These are phyloP conservation scores for Tenodera sinensis DNA, from an alignment of 2,888 invertebrate species.

Conservation along the genomic window DNA sequence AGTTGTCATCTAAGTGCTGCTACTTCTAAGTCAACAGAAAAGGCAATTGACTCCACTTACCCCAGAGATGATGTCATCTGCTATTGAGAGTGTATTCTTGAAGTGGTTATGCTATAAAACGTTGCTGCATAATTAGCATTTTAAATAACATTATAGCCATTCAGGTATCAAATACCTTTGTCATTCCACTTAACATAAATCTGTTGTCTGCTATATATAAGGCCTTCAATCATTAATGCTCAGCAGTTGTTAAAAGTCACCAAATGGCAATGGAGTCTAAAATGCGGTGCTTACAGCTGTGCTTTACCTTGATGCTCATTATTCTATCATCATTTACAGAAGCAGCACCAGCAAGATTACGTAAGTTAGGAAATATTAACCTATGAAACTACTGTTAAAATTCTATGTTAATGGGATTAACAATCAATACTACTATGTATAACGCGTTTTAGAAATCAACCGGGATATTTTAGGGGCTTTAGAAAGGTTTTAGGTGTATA, in stretches of 20 bases:
- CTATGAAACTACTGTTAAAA: background rate
- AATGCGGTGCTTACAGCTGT: background rate
- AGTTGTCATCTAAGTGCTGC: background rate
- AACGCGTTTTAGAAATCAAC: too few species aligned
- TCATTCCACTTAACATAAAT: background rate
- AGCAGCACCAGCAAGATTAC: background rate
- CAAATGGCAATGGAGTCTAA: background rate
- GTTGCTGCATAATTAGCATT: background rate
- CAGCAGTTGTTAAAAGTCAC: background rate
- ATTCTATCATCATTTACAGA: background rate
- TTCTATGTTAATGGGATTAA: too few species aligned
- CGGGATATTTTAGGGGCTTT: too few species aligned
- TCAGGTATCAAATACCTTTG: background rate
- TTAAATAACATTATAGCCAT: background rate
- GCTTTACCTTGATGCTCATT: background rate
- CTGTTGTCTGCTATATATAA: background rate
- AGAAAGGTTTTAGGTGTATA: too few species aligned
- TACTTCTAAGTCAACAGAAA: background rate
- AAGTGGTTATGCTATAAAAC: background rate
- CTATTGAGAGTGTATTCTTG: background rate
- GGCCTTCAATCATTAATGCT: background rate
- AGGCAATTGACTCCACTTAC: background rate
- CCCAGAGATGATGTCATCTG: background rate
- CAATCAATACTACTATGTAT: too few species aligned
- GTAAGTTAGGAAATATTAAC: background rate